Percentiles rank a stretch among this genome's conserved stretches.
These are phyloP conservation scores for Tricholaema leucomelas DNA, from an alignment of 2,113 vertebrate species.

Conservation along the genomic window DNA sequence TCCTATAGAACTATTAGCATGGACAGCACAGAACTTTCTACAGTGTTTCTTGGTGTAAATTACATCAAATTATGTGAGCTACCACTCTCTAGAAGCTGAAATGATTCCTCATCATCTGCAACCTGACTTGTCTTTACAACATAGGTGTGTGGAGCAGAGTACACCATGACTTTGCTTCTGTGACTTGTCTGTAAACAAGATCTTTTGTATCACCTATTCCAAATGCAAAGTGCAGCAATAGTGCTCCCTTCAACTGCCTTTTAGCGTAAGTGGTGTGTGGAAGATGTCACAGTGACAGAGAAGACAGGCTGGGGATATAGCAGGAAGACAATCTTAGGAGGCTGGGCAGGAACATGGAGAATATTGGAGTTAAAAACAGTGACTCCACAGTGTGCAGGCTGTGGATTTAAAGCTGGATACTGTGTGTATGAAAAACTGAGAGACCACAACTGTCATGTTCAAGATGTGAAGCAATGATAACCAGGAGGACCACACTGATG, in stretches of 20 bases:
- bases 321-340: accelerated
- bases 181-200: not conserved
- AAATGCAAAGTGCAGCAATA: not conserved
- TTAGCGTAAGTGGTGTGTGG: not conserved
- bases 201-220: not conserved
- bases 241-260: not conserved
- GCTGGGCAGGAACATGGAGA: too few species aligned
- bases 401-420: not conserved
- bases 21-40: not conserved
- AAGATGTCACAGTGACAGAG: not conserved
- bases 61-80: not conserved
- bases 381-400: accelerated
- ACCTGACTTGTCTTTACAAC: not conserved
- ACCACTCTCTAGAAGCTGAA: not conserved
- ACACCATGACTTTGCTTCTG: not conserved
- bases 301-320: not conserved
- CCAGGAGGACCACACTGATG: too few species aligned
- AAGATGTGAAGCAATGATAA: not conserved
- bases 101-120: not conserved
- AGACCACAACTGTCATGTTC: not conserved
- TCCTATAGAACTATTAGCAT: not conserved
- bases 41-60: not conserved
- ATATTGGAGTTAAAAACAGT: too few species aligned
- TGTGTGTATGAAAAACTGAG: accelerated
- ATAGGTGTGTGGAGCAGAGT: not conserved